Evolutionary conservation across 2,797 vertebrate genomes (phyloP).

Genomic region (Crypturellus tataupa): DNA sequence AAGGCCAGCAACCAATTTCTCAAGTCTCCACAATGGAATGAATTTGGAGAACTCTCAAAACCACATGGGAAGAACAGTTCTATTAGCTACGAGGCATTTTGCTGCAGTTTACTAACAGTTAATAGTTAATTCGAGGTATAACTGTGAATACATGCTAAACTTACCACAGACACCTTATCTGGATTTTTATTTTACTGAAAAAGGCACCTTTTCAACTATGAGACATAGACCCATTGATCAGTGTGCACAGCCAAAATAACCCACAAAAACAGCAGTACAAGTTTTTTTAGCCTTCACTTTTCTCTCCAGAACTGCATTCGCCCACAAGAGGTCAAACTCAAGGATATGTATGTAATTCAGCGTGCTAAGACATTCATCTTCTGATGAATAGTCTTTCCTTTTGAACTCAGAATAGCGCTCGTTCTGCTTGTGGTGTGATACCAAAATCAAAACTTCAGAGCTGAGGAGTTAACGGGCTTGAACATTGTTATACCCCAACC

Average conservation of each 20-base stretch:
- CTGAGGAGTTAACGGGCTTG: background rate
- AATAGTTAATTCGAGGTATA: background rate
- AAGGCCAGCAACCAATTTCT: background rate
- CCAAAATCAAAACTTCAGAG: background rate
- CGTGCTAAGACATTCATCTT: background rate
- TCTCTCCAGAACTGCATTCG: background rate
- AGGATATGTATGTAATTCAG: background rate
- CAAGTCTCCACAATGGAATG: background rate
- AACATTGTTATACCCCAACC: background rate
- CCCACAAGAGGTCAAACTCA: conserved; percentile 5
- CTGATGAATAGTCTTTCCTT: background rate
- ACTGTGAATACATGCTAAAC: background rate
- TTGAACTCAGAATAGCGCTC: background rate
- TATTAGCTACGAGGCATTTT: background rate
- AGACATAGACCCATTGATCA: conserved; percentile 12
- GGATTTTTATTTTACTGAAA: conserved; percentile 12
- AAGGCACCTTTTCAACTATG: conserved; percentile 22
- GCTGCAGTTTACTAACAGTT: background rate
- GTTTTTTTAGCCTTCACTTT: background rate
- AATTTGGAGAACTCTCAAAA: background rate
- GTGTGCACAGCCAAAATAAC: conserved; percentile 5
- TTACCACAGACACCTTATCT: background rate
- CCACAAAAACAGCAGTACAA: background rate
- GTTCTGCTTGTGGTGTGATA: background rate
- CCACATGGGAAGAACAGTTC: background rate